Percentiles rank a stretch among this genome's conserved stretches.
These are phyloP conservation scores for Desoria tigrina DNA, from an alignment of 2,888 invertebrate genomes.

Conservation along the genomic window DNA sequence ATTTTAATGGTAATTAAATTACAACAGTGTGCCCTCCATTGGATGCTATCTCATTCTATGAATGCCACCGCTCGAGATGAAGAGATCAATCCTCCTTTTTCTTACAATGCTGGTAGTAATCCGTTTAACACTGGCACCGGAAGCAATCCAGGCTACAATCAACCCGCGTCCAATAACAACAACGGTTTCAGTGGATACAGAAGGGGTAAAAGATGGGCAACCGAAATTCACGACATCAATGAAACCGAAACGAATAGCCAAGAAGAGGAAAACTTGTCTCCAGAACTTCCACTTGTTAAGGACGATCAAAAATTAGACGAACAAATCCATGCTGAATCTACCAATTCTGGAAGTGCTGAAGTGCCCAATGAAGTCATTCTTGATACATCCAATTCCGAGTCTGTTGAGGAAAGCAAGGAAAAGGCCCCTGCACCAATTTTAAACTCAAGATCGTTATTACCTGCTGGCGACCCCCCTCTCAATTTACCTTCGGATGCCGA, in stretches of 20 bases:
- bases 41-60: constrained; percentile 51
- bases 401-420: too few relatives aligned
- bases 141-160: too few relatives aligned
- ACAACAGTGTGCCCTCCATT: constrained; percentile 49
- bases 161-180: constrained; percentile 5
- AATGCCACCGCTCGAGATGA: constrained; percentile 51
- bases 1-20: constrained; percentile 3
- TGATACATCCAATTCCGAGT: too few relatives aligned
- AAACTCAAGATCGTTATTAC: too few relatives aligned
- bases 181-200: constrained; percentile 7
- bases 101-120: constrained; percentile 2
- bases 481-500: constrained; percentile 6
- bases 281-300: not conserved
- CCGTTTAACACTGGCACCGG: too few relatives aligned
- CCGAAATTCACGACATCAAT: constrained; percentile 14
- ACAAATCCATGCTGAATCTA: too few relatives aligned
- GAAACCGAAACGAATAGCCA: not conserved
- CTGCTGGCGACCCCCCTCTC: not conserved
- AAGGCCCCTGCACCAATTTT: too few relatives aligned
- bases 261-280: not conserved
- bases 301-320: too few relatives aligned
- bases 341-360: too few relatives aligned
- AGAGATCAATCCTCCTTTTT: constrained; percentile 26
- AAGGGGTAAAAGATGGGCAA: not conserved
- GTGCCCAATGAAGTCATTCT: too few relatives aligned